Base-by-base conservation (phyloP, 2,888 invertebrate genomes). In the Aporophyla lueneburgensis region DNA sequence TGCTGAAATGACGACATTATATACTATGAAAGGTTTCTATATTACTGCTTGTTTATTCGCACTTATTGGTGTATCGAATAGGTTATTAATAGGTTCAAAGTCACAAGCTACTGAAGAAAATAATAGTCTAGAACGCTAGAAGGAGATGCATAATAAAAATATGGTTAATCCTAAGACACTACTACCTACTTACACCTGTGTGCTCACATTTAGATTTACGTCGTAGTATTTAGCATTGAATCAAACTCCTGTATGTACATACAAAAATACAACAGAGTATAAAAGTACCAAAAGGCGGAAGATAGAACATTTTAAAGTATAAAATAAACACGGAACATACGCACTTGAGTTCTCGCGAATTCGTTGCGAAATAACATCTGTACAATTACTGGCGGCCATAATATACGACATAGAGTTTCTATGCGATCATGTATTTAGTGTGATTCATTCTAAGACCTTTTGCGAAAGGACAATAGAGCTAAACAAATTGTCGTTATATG, bases 351-450 rank as follows among this genome's bases (percentile, higher is more conserved):
- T 81, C 65, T 46, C 62, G 78, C 76, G 69, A 84, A 77, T 81
- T 76, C 58, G 73, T 78, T 74, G 80, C 77, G 62, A 80, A 76
- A 76, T 74, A 84, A 69, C 87, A 88, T 86, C 87, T 87, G 88
- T 82, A 68, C 80, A 87, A 88, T 85, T 71, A 66, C 78, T 69
- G 72, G 73, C 62, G 14, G 56, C 49, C 70, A 46, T 78, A 49
- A 67, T 73, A 62, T 74, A 73, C 67, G 46, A 58, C 71, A 65
- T 62, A 58, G 46, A 46, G 43, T 46, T 65, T 72, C 80, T 76
- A 46, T 70, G 43, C 43, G 10, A 68, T 16, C 46, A 66, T 63
- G 33, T 59, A 70, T 71, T 56, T 46, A 71, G 19, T 40, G 27
- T 82, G 71, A 74, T 59, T 77, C 12, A 74, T 63, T 68, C 16